Base-by-base conservation (phyloP, 1,140 invertebrate genomes). In the Eciton burchellii region DNA sequence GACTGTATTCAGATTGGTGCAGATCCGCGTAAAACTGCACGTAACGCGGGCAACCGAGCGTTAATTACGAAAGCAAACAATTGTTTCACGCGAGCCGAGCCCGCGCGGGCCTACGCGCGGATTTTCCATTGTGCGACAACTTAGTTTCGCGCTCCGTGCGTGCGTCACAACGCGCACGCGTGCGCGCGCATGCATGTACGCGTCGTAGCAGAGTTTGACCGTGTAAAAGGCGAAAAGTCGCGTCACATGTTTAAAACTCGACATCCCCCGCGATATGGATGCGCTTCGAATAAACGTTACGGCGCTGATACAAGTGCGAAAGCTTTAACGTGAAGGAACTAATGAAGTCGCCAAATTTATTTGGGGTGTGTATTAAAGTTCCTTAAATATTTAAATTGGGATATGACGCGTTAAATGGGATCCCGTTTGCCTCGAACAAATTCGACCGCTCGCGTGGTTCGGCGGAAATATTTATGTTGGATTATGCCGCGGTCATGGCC, bases 31-130 rank as follows among this genome's bases (percentile, higher is more conserved):
- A 77, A 77, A 77, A 66, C 62, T 77, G 62, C 43, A 65, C 59
- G 59, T 43, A 29, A 26, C 49, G 47, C n/a, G 43, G 74, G 74
- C 74, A 62, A 77, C 74, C 74, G 49, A 77, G 74, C 62, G 62
- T 77, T 77, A 77, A 77, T 77, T 77, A 29, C 49, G 12, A 77
- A 77, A 68, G 74, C 74, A 77, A 77, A 77, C 74, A 77, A 77
- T 77, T 77, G 62, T 77, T 77, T 68, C 68, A 62, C 49, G 16
- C 74, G 62, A 43, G 47, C 19, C 41, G 73, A 54, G 60, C 21
- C 21, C 29, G 47, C 5, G n/a, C 62, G n/a, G 5, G 56, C n/a
- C 5, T 16, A 5, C 47, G 49, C 26, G 29, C 29, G 19, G 59
- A 56, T 68, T 68, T 77, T 77, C 29, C 41, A 77, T 62, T 5